These are phyloP conservation scores for Myotis planiceps DNA, from an alignment of 2,797 vertebrate species.

Conservation along the genomic window DNA sequence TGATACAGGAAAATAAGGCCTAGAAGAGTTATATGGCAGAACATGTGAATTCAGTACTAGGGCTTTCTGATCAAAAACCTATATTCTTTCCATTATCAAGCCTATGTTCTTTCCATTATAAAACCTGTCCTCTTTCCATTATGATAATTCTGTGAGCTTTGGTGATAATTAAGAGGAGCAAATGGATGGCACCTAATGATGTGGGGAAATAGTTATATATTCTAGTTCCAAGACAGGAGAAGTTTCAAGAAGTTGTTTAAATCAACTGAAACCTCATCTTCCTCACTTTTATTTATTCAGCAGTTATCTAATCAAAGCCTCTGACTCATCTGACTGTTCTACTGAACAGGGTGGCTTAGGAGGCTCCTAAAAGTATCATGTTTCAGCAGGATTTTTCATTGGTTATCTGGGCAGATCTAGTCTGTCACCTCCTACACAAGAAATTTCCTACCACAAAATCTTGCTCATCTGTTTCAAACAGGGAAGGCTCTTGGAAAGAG, in stretches of 20 bases:
- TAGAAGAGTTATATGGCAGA: neutral
- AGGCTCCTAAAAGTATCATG: rapidly evolving
- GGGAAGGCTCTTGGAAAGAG: neutral
- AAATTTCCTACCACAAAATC: neutral
- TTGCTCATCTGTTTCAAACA: neutral
- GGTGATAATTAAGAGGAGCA: neutral
- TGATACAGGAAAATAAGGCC: neutral
- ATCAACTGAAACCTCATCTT: neutral
- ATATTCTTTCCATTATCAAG: neutral
- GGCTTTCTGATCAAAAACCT: neutral
- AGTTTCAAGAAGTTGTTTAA: neutral
- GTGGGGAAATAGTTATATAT: neutral
- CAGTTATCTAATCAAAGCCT: neutral
- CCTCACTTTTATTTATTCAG: neutral
- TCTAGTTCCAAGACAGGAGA: neutral
- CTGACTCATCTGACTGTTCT: neutral
- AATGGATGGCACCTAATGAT: neutral
- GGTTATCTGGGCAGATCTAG: neutral
- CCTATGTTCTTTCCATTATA: neutral
- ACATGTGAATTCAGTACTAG: neutral
- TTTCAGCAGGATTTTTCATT: neutral
- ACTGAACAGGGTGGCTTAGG: neutral
- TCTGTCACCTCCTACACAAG: neutral
- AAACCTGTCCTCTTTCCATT: neutral
- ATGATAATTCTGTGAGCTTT: neutral